Percentiles rank a stretch among this genome's conserved stretches.
Evolutionary conservation across 2,113 vertebrate species (phyloP).

Genomic region (Symphodus melops): DNA sequence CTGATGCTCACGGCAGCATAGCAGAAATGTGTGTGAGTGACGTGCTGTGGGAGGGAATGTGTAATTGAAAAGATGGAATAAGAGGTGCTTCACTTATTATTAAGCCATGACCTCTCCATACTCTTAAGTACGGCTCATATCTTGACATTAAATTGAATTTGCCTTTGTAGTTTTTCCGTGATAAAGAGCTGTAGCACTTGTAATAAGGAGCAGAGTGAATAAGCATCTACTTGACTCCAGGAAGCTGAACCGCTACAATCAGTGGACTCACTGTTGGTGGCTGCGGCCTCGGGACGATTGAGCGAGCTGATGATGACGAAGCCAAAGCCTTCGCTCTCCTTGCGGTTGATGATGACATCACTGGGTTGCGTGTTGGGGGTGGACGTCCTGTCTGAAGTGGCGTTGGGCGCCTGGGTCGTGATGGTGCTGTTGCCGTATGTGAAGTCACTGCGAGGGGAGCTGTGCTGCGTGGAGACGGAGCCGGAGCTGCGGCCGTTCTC

Average conservation of each 20-base stretch:
- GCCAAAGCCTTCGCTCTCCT: constrained; percentile 97
- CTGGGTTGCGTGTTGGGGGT: constrained; percentile 88
- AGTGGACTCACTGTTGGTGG: constrained; percentile 88
- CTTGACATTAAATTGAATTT: constrained; percentile 11
- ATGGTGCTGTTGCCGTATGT: constrained; percentile 87
- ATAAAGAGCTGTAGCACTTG: constrained; percentile 26
- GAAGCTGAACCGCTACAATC: background rate
- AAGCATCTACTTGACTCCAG: constrained; percentile 26
- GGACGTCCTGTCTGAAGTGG: constrained; percentile 79
- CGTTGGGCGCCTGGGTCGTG: constrained; percentile 60
- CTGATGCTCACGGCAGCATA: constrained; percentile 45
- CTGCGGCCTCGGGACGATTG: constrained; percentile 91
- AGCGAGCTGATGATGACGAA: constrained; percentile 99
- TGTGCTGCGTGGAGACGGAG: constrained; percentile 95
- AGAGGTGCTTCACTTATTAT: constrained; percentile 64
- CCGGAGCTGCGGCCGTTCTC: constrained; percentile 96
- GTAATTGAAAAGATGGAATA: constrained; percentile 64
- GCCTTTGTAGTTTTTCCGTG: constrained; percentile 3
- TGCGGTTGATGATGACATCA: constrained; percentile 94
- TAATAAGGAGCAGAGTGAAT: constrained; percentile 6
- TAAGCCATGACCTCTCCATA: constrained; percentile 41
- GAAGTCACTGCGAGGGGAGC: constrained; percentile 94
- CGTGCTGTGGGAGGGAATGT: constrained; percentile 61
- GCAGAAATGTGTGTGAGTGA: constrained; percentile 63
- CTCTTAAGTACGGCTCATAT: constrained; percentile 22